A percentile compares a stretch with the other conserved stretches of the same genome.
Evolutionary conservation across 2,797 vertebrate genomes (phyloP).

Genomic region (Taeniopygia guttata): DNA sequence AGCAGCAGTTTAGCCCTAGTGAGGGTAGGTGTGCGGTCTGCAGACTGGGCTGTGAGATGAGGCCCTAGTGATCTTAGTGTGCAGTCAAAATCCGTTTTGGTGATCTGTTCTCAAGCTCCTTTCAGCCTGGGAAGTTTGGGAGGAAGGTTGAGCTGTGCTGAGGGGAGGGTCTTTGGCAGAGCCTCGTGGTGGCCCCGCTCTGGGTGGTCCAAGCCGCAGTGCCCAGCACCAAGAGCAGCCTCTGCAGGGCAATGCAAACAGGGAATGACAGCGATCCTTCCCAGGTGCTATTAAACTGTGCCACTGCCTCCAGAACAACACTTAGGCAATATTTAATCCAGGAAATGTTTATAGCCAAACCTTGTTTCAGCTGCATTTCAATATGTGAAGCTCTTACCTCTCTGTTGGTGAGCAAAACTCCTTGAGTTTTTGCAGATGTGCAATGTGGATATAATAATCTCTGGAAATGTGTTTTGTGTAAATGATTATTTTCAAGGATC

Average conservation of each 20-base stretch:
- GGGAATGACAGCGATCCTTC: neutral
- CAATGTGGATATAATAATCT: neutral
- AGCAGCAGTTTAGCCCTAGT: neutral
- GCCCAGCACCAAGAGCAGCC: neutral
- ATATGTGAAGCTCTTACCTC: neutral
- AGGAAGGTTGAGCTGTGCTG: neutral
- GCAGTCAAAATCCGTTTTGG: neutral
- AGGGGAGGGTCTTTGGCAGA: neutral
- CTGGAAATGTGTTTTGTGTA: neutral
- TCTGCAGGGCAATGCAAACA: neutral
- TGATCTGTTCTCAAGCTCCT: neutral
- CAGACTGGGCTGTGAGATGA: neutral
- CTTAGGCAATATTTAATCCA: neutral
- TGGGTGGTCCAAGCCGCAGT: neutral
- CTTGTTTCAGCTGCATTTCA: neutral
- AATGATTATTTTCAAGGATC: neutral
- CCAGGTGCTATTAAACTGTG: neutral
- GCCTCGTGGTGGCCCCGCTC: neutral
- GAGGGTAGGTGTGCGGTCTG: neutral
- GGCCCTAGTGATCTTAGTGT: neutral
- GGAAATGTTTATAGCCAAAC: neutral
- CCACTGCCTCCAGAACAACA: neutral
- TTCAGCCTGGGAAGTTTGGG: neutral
- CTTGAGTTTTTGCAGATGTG: neutral
- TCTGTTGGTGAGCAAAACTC: neutral